Evolutionary conservation across 2,797 vertebrate species (phyloP).

Genomic region (Gallinago nigripennis): DNA sequence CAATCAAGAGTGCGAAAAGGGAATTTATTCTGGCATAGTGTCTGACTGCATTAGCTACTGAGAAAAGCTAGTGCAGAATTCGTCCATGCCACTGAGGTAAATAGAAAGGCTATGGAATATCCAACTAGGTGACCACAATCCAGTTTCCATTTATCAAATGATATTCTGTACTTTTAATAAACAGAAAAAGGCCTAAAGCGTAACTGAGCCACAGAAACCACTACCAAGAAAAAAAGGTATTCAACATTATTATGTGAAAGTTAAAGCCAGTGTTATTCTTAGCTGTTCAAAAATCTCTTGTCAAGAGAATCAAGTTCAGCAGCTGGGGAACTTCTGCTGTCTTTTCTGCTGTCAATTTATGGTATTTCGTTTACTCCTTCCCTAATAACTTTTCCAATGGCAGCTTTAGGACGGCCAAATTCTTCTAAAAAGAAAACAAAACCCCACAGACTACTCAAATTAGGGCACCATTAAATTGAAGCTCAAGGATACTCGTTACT

Average conservation of each 20-base stretch:
- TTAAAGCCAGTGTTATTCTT: background rate
- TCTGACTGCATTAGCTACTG: constrained; percentile 84
- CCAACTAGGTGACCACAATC: background rate
- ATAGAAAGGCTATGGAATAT: background rate
- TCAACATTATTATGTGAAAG: background rate
- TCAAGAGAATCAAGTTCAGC: background rate
- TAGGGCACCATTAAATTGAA: background rate
- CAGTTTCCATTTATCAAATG: background rate
- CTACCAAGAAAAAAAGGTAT: background rate
- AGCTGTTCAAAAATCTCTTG: background rate
- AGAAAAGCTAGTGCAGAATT: constrained; percentile 83
- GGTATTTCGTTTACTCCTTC: background rate
- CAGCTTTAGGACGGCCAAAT: background rate
- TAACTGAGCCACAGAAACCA: fast-evolving
- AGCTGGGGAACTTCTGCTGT: background rate
- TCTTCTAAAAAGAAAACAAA: background rate
- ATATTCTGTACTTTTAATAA: background rate
- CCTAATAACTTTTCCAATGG: background rate
- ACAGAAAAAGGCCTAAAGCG: background rate
- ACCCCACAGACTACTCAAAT: fast-evolving
- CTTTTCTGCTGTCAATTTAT: too few relatives aligned
- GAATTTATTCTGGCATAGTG: constrained; percentile 80
- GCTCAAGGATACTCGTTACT: constrained; percentile 51
- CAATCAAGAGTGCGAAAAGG: background rate
- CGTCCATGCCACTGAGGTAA: constrained; percentile 72